A percentile compares a stretch with the other conserved stretches of the same genome.
These are phyloP conservation scores for Podotricha telesiphe DNA, from an alignment of 2,888 invertebrate genomes.

Conservation along the genomic window DNA sequence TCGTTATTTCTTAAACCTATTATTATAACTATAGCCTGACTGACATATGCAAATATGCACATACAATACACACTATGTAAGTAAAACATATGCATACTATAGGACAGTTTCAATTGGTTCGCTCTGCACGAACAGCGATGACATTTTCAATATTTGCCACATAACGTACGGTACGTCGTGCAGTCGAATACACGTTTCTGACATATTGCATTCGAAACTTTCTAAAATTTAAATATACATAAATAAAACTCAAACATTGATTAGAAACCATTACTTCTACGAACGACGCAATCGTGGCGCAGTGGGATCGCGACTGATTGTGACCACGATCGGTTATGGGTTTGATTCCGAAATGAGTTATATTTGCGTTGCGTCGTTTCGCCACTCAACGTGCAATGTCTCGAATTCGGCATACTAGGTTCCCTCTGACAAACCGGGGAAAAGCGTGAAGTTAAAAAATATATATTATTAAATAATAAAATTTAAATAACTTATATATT, in stretches of 20 bases:
- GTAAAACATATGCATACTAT: background rate
- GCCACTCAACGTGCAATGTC: too few species aligned
- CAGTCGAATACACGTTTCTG: constrained; percentile 29
- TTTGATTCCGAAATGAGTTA: too few species aligned
- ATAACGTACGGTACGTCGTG: constrained; percentile 23
- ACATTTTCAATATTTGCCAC: constrained; percentile 28
- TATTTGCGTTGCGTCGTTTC: too few species aligned
- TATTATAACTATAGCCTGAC: too few species aligned
- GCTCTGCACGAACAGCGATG: constrained; percentile 11
- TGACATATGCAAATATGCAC: background rate
- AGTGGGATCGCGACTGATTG: too few species aligned
- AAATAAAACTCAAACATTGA: constrained; percentile 15
- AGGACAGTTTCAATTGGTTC: background rate
- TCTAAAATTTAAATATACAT: constrained; percentile 20
- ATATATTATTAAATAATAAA: background rate
- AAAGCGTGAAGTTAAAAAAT: too few species aligned
- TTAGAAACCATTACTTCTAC: background rate
- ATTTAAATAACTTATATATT: constrained; percentile 3
- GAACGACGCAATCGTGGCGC: too few species aligned
- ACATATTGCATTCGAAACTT: constrained; percentile 34
- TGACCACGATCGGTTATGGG: too few species aligned
- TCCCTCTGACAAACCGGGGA: too few species aligned
- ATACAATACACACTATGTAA: background rate
- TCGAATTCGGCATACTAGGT: too few species aligned
- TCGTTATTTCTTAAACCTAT: too few species aligned